Conservation (phyloP, 2,113 vertebrate species). For the Spermophilus dauricus region DNA sequence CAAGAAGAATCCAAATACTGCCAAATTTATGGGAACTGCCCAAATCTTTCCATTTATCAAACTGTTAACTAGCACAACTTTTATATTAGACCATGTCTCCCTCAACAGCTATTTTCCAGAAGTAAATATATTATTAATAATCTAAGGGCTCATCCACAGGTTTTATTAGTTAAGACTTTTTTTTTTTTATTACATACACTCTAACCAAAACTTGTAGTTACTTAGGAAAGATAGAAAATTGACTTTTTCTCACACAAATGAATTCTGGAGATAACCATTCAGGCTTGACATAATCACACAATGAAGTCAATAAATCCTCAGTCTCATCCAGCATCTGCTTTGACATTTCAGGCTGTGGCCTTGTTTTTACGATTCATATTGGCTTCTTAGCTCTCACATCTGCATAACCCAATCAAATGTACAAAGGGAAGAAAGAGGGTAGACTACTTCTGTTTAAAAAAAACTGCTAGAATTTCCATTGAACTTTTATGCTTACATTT, state of each 20-base stretch:
- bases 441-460: neutral
- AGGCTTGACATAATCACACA: neutral
- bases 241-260: slow-evolving; percentile 33
- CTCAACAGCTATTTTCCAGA: slow-evolving; percentile 43
- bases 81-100: neutral
- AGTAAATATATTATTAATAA: slow-evolving; percentile 30
- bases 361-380: neutral
- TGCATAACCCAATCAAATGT: neutral
- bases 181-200: neutral
- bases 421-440: neutral
- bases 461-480: neutral
- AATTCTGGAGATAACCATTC: slow-evolving; percentile 48
- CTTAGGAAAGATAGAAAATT: neutral
- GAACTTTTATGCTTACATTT: neutral
- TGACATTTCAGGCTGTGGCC: neutral
- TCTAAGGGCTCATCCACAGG: neutral
- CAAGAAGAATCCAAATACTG: neutral
- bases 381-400: neutral
- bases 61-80: neutral
- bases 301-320: neutral
- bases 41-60: neutral
- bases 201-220: neutral
- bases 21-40: neutral
- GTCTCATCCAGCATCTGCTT: neutral
- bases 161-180: slow-evolving; percentile 47